Percentiles rank a stretch among this genome's conserved stretches.
Conservation (phyloP, 1,140 invertebrate species). For the Drosophila trapezifrons region DNA sequence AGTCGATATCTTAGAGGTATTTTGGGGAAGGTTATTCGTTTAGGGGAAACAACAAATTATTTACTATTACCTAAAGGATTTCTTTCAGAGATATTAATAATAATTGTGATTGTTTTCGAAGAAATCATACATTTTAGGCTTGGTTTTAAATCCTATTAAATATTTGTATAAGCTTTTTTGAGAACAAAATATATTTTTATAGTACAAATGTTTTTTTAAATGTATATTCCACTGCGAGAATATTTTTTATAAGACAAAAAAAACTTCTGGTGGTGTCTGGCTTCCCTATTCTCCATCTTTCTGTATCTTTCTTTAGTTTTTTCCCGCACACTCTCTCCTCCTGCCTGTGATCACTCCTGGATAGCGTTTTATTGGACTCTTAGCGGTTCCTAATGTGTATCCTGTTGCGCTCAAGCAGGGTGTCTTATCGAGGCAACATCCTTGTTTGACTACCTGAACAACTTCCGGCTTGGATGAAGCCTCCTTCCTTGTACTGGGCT, state of each 20-base stretch:
- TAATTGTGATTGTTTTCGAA: too few relatives aligned
- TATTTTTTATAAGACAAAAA: neutral
- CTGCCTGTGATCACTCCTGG: slow-evolving; percentile 12
- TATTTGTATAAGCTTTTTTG: too few relatives aligned
- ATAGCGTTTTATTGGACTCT: slow-evolving; percentile 60
- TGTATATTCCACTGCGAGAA: neutral
- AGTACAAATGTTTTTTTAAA: neutral
- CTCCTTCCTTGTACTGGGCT: neutral
- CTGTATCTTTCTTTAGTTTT: neutral
- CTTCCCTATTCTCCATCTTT: slow-evolving; percentile 3
- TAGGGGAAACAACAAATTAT: too few relatives aligned
- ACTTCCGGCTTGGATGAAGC: slow-evolving; percentile 56
- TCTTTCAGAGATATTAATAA: too few relatives aligned
- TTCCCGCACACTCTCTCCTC: neutral
- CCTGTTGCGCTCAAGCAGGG: slow-evolving; percentile 67
- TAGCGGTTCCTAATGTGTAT: slow-evolving; percentile 71
- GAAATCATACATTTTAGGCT: too few relatives aligned
- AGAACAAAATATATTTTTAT: too few relatives aligned
- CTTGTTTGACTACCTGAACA: slow-evolving; percentile 61
- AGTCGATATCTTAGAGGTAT: neutral
- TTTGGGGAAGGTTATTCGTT: too few relatives aligned
- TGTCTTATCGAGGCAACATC: slow-evolving; percentile 40
- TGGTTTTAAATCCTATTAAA: too few relatives aligned
- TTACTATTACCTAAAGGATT: too few relatives aligned
- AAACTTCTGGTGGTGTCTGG: slow-evolving; percentile 3